These are phyloP conservation scores for Porites australiensis DNA, from an alignment of 64 coral and sea anemone species.

Conservation along the genomic window DNA sequence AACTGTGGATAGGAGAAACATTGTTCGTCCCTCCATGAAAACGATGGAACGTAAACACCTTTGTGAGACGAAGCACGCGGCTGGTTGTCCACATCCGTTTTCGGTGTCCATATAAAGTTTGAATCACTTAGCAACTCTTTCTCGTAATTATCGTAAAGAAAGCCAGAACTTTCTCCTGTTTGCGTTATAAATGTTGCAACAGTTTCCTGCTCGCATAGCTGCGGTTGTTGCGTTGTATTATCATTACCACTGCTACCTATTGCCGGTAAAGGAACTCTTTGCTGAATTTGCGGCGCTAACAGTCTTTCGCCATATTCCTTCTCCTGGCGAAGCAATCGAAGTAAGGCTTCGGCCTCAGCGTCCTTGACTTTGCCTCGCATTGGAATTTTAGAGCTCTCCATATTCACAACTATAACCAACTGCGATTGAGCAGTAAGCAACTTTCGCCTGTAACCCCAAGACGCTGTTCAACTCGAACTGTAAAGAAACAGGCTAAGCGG, in stretches of 20 bases:
- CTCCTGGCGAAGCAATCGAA: slow-evolving; percentile 86
- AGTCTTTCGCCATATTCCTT: slow-evolving; percentile 71
- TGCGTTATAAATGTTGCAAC: slow-evolving; percentile 46
- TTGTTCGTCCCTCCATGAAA: slow-evolving; percentile 67
- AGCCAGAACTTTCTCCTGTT: slow-evolving; percentile 7
- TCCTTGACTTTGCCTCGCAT: slow-evolving; percentile 94
- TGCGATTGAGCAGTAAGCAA: background rate
- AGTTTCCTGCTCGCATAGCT: background rate
- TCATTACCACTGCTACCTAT: slow-evolving; percentile 60
- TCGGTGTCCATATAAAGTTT: slow-evolving; percentile 65
- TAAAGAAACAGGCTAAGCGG: background rate
- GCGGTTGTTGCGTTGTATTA: slow-evolving; percentile 6
- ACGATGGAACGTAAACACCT: slow-evolving; percentile 48
- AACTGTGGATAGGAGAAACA: slow-evolving; percentile 32
- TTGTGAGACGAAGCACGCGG: background rate
- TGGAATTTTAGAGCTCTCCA: slow-evolving; percentile 80
- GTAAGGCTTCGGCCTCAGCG: slow-evolving; percentile 85
- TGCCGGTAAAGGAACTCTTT: slow-evolving; percentile 80
- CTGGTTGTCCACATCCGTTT: slow-evolving; percentile 29
- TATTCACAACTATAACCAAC: background rate
- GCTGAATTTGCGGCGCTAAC: slow-evolving; percentile 81
- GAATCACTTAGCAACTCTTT: slow-evolving; percentile 60
- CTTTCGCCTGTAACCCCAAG: background rate
- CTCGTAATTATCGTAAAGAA: background rate
- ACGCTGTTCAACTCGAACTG: background rate